Conservation (phyloP, 1,140 invertebrate genomes). For the Nixonia krombeini region DNA sequence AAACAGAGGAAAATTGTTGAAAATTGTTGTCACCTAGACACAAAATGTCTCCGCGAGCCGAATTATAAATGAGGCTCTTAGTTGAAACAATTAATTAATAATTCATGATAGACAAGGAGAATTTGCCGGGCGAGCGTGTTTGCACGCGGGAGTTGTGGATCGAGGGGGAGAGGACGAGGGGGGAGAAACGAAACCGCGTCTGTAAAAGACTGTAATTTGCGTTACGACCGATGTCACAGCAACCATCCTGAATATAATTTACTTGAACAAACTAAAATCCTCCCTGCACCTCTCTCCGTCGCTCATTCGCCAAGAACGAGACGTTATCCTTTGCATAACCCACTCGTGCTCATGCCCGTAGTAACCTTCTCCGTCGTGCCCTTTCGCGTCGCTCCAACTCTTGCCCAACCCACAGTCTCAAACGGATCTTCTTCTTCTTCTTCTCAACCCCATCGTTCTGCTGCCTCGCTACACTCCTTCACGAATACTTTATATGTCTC, state of each 20-base stretch:
- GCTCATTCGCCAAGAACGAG: constrained; percentile 16
- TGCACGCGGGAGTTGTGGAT: constrained; percentile 26
- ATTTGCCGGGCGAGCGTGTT: constrained; percentile 59
- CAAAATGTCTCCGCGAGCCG: constrained; percentile 56
- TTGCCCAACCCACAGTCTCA: constrained; percentile 10
- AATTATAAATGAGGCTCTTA: constrained; percentile 71
- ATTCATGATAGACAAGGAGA: constrained; percentile 71
- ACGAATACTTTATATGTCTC: constrained; percentile 67
- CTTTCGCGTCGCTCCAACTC: constrained; percentile 9
- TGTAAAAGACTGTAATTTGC: constrained; percentile 66
- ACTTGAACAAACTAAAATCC: constrained; percentile 70
- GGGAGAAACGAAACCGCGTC: constrained; percentile 32
- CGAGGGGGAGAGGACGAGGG: constrained; percentile 15
- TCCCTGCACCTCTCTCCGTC: constrained; percentile 42
- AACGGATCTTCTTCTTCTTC: constrained; percentile 21
- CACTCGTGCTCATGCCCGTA: constrained; percentile 39
- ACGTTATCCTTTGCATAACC: constrained; percentile 52
- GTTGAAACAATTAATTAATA: constrained; percentile 74
- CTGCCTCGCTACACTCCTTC: constrained; percentile 53
- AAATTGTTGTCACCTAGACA: constrained; percentile 47
- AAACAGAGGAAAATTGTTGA: constrained; percentile 42
- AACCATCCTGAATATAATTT: constrained; percentile 70
- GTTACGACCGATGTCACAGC: constrained; percentile 62
- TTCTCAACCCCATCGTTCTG: constrained; percentile 48
- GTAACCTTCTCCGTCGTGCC: constrained; percentile 13